Base-by-base conservation (phyloP, 2,888 invertebrate species). In the Agapetus fuscipes region DNA sequence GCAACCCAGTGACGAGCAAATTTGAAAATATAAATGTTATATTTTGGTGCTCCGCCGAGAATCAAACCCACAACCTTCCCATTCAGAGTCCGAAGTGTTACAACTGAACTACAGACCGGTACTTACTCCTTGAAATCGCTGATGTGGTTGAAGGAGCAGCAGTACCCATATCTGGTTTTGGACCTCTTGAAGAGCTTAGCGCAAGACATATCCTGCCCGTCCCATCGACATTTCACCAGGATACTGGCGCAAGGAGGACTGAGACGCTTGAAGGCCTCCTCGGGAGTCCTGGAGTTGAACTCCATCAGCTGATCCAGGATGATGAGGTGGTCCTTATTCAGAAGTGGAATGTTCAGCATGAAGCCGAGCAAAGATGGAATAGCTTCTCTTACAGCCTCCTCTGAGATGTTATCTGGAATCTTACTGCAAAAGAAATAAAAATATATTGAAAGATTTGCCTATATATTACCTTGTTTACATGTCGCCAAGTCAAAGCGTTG, bases 91-190 rank as follows among this genome's bases (percentile, higher is more conserved):
- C n/a, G n/a, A n/a, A n/a, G n/a, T n/a, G n/a, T n/a, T n/a, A n/a
- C n/a, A n/a, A n/a, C n/a, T n/a, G n/a, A n/a, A n/a, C n/a, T n/a
- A n/a, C n/a, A n/a, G n/a, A n/a, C n/a, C n/a, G n/a, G n/a, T n/a
- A 39, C 36, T 43, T 46, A 51, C 51, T 34, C 45, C 26, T 24
- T 39, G n/a, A 35, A 32, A 10, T 47, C n/a, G 5, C 45, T 29
- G 39, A 52, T 44, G 15, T 52, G 59, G 46, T 64, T 64, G 41
- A 61, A 64, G 2, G 62, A 59, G 41, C 63, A 64, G 31, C 64
- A 64, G 14, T 52, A 32, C 2, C 64, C 62, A 33, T 53, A 41
- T 2, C 44, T 45, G 2, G 56, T 56, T 11, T 54, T 50, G 3
- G 56, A 50, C 15, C 50, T 39, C 26, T 46, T 44, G 37, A 64